phyloP scores from a whole-genome alignment of 2,888 invertebrate species.

The Tetanocera ferruginea region DNA sequence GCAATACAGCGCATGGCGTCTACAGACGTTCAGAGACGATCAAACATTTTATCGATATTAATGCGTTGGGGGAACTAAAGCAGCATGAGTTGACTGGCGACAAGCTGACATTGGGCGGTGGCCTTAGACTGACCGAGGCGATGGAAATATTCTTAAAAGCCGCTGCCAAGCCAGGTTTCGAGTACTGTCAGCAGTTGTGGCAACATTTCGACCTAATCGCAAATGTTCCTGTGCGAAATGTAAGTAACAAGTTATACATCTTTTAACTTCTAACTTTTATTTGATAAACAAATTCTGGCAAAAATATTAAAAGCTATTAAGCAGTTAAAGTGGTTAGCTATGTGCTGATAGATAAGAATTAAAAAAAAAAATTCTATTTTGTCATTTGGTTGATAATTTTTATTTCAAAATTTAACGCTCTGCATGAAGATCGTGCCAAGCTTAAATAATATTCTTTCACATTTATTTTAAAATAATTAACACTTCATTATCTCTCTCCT shows the following conservation, averaged over 20 bases:
- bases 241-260: constrained; percentile 63
- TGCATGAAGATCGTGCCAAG: no score
- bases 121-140: constrained; percentile 72
- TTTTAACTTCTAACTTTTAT: no score
- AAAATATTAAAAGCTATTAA: no score
- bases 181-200: constrained; percentile 70
- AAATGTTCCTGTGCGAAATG: constrained; percentile 78
- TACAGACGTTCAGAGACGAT: constrained; percentile 63
- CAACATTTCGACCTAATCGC: constrained; percentile 77
- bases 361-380: no score
- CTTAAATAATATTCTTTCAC: no score
- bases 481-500: no score
- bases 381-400: no score
- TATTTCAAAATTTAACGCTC: no score
- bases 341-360: no score
- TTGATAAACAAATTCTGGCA: no score
- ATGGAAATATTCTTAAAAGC: constrained; percentile 70
- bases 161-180: constrained; percentile 70
- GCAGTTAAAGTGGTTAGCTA: no score
- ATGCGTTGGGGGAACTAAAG: constrained; percentile 73
- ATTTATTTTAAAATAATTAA: no score
- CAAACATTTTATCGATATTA: constrained; percentile 77
- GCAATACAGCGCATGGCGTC: constrained; percentile 83
- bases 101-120: constrained; percentile 59
- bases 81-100: constrained; percentile 62